Evolutionary conservation across 2,888 invertebrate species (phyloP).

Genomic region (Fabriciana adippe): DNA sequence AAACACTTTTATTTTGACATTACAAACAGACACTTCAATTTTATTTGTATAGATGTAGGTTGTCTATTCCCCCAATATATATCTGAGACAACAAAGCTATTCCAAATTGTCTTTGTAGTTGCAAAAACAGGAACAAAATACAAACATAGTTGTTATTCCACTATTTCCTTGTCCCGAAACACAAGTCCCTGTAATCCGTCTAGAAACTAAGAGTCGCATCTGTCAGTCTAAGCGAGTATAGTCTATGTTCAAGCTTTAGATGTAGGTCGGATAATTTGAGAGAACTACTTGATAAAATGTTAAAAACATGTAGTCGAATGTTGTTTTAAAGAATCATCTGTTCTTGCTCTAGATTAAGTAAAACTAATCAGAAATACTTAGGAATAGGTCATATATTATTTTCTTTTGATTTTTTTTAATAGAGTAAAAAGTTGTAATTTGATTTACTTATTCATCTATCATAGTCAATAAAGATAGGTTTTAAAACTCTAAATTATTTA

Average conservation of each 20-base stretch:
- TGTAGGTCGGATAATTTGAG: constrained; percentile 5
- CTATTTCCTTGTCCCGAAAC: background rate
- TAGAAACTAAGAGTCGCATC: constrained; percentile 4
- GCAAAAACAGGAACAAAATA: background rate
- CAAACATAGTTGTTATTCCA: background rate
- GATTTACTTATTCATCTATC: too few species aligned
- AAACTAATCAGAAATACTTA: too few species aligned
- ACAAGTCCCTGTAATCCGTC: constrained; percentile 8
- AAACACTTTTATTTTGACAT: too few species aligned
- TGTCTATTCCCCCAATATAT: too few species aligned
- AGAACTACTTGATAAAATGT: constrained; percentile 3
- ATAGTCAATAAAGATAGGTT: too few species aligned
- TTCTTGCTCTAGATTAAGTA: background rate
- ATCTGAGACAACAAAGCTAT: background rate
- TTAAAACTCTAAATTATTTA: too few species aligned
- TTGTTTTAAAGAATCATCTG: background rate
- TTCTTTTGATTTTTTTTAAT: too few species aligned
- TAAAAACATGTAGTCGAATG: background rate
- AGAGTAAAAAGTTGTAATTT: too few species aligned
- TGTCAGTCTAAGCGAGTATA: constrained; percentile 9
- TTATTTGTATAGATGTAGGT: too few species aligned
- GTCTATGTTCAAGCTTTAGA: constrained; percentile 1
- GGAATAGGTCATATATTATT: too few species aligned
- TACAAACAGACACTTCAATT: too few species aligned
- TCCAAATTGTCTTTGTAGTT: background rate